A percentile compares a stretch with the other conserved stretches of the same genome.
phyloP scores from a whole-genome alignment of 2,113 vertebrate genomes.

The Antennarius striatus region DNA sequence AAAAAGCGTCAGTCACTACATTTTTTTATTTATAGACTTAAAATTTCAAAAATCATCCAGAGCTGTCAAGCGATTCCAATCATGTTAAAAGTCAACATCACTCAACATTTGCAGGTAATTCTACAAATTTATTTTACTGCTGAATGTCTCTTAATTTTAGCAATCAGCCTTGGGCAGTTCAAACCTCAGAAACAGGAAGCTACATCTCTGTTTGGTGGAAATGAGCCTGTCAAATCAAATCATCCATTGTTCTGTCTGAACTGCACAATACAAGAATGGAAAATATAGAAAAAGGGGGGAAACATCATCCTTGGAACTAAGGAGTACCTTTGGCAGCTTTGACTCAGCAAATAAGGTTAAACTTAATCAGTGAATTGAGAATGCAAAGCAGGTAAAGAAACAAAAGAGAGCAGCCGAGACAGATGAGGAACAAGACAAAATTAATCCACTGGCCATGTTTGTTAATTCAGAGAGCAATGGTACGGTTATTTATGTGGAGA shows the following conservation, averaged over 20 bases:
- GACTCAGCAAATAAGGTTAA: constrained; percentile 56
- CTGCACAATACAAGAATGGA: constrained; percentile 30
- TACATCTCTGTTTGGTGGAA: constrained; percentile 28
- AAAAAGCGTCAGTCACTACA: too few relatives aligned
- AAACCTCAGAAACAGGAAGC: constrained; percentile 29
- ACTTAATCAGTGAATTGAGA: constrained; percentile 56
- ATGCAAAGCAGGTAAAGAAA: constrained; percentile 46
- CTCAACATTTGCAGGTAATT: neutral
- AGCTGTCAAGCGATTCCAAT: too few relatives aligned
- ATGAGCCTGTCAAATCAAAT: constrained; percentile 54
- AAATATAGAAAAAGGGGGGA: constrained; percentile 16
- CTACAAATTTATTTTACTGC: constrained; percentile 24
- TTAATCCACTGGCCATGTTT: constrained; percentile 50
- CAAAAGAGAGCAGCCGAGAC: neutral
- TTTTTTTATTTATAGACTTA: too few relatives aligned
- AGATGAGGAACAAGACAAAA: constrained; percentile 34
- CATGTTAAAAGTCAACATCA: too few relatives aligned
- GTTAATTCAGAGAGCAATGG: constrained; percentile 55
- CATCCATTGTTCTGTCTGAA: constrained; percentile 50
- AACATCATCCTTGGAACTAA: constrained; percentile 34
- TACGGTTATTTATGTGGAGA: constrained; percentile 45
- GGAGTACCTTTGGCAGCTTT: constrained; percentile 45
- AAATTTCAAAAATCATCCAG: too few relatives aligned
- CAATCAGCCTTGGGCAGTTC: constrained; percentile 37
- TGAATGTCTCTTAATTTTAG: constrained; percentile 11